phyloP scores from a whole-genome alignment of 2,888 invertebrate species.

The Acanthosepion lycidas region DNA sequence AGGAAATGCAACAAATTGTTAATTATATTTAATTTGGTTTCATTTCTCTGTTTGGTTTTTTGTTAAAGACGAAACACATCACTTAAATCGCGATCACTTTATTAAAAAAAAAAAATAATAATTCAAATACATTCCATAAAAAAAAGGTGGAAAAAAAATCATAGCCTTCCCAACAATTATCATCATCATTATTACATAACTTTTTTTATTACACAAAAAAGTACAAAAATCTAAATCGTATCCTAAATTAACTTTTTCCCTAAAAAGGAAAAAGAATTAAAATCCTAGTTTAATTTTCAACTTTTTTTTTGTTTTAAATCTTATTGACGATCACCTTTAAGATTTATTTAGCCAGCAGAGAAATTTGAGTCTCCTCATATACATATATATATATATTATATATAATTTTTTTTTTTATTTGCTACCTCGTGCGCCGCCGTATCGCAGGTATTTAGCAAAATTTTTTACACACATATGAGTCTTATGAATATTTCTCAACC shows the following conservation, averaged over 20 bases:
- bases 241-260: background rate
- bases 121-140: background rate
- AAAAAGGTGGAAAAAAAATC: background rate
- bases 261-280: background rate
- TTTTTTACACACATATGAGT: background rate
- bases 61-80: background rate
- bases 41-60: background rate
- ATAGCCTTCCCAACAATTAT: background rate
- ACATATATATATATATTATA: background rate
- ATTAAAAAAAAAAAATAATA: background rate
- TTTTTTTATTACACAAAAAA: background rate
- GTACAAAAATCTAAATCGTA: background rate
- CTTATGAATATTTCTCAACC: background rate
- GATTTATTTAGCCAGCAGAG: background rate
- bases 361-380: background rate
- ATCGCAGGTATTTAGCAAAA: background rate
- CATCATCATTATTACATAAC: background rate
- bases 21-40: background rate
- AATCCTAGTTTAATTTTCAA: background rate
- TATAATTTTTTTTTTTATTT: background rate
- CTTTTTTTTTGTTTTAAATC: background rate
- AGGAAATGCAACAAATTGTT: background rate
- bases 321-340: background rate
- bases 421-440: background rate
- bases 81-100: too few relatives aligned